phyloP scores from a whole-genome alignment of 35 echinoderm and acorn worm species.

The Diadema setosum region DNA sequence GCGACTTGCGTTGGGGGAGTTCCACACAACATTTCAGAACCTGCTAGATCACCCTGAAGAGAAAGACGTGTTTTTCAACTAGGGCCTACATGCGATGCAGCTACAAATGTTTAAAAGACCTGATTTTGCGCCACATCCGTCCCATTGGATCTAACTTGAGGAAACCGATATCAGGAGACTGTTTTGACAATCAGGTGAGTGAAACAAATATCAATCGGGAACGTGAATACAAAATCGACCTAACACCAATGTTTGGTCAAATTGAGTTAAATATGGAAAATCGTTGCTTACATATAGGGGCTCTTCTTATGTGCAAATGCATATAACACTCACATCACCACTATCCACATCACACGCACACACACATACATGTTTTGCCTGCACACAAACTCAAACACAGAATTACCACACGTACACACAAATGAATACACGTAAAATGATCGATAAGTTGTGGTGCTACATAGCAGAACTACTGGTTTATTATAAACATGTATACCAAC shows the following conservation, averaged over 20 bases:
- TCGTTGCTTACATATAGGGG: neutral
- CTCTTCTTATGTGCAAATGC: neutral
- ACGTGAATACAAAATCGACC: neutral
- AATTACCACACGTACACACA: neutral
- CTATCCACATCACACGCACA: neutral
- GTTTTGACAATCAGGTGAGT: constrained; percentile 53
- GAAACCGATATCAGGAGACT: constrained; percentile 48
- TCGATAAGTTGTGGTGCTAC: too few species aligned
- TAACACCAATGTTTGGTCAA: neutral
- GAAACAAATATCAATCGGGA: neutral
- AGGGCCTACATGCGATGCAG: constrained; percentile 12
- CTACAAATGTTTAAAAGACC: constrained; percentile 11
- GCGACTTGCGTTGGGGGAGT: too few species aligned
- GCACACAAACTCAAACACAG: neutral
- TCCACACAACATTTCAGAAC: too few species aligned
- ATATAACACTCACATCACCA: constrained; percentile 25
- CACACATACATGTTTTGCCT: neutral
- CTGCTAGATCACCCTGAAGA: constrained; percentile 18
- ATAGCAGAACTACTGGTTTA: too few species aligned
- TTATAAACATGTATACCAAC: too few species aligned
- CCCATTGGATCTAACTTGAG: constrained; percentile 35
- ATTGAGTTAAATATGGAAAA: neutral
- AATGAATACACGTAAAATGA: neutral
- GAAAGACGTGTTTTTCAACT: constrained; percentile 36
- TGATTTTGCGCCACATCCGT: constrained; percentile 28